Conservation (phyloP, 2,113 vertebrate species). For the Brachyistius frenatus region DNA sequence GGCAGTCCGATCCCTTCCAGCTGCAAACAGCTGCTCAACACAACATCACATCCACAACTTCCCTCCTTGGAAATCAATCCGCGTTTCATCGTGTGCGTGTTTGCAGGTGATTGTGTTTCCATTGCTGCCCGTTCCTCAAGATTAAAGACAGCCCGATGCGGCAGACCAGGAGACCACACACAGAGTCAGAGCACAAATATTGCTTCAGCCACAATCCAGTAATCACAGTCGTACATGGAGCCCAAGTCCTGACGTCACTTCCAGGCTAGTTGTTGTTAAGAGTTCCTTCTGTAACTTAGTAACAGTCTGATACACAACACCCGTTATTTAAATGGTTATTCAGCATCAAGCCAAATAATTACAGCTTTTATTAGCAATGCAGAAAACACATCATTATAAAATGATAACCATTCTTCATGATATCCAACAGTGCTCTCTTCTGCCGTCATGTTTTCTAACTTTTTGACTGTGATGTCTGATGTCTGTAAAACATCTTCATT, state of each 20-base stretch:
- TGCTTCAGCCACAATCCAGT: neutral
- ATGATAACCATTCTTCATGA: too few relatives aligned
- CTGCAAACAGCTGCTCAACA: too few relatives aligned
- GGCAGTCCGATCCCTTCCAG: too few relatives aligned
- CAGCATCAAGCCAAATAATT: too few relatives aligned
- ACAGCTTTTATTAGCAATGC: neutral
- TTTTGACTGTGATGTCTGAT: neutral
- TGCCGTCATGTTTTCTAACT: too few relatives aligned
- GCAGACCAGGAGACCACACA: neutral
- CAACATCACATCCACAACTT: neutral
- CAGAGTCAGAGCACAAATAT: neutral
- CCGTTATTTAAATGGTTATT: too few relatives aligned
- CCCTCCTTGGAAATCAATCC: neutral
- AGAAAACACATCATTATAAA: too few relatives aligned
- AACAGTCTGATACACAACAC: too few relatives aligned
- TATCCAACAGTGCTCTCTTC: too few relatives aligned
- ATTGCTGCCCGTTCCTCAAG: neutral
- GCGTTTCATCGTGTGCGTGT: neutral
- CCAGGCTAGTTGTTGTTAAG: neutral
- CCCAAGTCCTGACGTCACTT: neutral
- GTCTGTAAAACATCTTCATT: neutral
- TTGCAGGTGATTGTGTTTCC: conserved; percentile 5
- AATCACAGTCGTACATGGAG: neutral
- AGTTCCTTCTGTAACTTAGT: too few relatives aligned
- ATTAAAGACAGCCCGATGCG: conserved; percentile 5